Base-by-base conservation (phyloP, 2,113 vertebrate genomes). In the Microtus richardsoni region DNA sequence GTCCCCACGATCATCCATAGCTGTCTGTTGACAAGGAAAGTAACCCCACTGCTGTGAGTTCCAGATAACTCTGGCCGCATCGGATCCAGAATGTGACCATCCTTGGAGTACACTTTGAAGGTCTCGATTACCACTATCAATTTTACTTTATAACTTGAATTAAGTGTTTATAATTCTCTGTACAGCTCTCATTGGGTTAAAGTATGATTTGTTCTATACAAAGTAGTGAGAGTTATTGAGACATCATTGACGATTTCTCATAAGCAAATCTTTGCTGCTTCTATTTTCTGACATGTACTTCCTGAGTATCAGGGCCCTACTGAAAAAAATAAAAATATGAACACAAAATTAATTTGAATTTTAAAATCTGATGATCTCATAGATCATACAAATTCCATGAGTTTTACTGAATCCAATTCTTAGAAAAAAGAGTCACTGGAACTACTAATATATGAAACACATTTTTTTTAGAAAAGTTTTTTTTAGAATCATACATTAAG, bases 131-230 rank as follows among this genome's bases (percentile, higher is more conserved):
- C 28, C 66, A 22, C 82, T 95, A 75, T 26, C 62, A 68, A 90
- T 91, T 94, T 96, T 96, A 88, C 30, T 89, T 94, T 10, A 79
- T 89, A 88, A 70, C 58, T 60, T 89, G 93, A 93, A 93, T 49
- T 82, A 95, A 91, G 58, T 85, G 26, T 84, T 95, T 77, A n/a
- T 79, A 89, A 68, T 73, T 96, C 5, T 93, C 3, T 62, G 88
- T 80, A 13, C 24, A 54, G 86, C 97, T 94, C 26, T 89, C 88
- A 73, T 93, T 91, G 16, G 49, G 8, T 41, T 82, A 79, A 82
- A 77, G 74, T 94, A 89, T 90, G 24, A 92, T 75, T 79, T 22
- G 4, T 91, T 94, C 22, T 68, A 5, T 86, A 91, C 10, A 33
- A 95, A 95, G 52, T 58, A 88, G 30, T 68, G 0, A 44, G 79